These are phyloP conservation scores for Sebastes matsubarae DNA, from an alignment of 2,797 vertebrate genomes.

Conservation along the genomic window DNA sequence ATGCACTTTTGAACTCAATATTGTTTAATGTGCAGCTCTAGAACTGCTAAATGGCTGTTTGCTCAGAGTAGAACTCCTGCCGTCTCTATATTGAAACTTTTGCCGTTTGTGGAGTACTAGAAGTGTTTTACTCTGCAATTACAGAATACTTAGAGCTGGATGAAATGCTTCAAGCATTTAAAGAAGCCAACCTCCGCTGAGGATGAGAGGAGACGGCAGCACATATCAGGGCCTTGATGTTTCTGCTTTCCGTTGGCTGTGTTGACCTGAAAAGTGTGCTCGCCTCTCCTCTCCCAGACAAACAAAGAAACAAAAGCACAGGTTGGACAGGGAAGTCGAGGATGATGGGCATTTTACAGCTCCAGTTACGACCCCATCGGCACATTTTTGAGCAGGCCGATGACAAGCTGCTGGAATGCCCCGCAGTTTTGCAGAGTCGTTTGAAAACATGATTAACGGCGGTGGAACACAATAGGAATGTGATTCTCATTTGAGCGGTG, in stretches of 20 bases:
- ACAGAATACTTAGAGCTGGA: neutral
- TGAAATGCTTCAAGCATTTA: constrained; percentile 2
- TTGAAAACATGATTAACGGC: constrained; percentile 81
- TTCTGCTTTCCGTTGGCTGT: constrained; percentile 1
- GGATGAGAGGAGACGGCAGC: neutral
- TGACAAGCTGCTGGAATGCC: constrained; percentile 75
- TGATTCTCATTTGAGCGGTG: constrained; percentile 75
- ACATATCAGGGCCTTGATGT: neutral
- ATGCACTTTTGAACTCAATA: constrained; percentile 1
- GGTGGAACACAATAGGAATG: constrained; percentile 78
- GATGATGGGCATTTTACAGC: constrained; percentile 67
- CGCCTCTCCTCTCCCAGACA: constrained; percentile 29
- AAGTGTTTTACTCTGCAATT: constrained; percentile 1
- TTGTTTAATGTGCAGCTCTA: neutral
- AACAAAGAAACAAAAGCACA: constrained; percentile 28
- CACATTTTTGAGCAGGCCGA: constrained; percentile 69
- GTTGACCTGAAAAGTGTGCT: constrained; percentile 15
- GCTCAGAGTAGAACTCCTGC: neutral
- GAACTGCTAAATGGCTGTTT: neutral
- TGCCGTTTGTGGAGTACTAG: neutral
- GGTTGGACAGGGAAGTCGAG: constrained; percentile 53
- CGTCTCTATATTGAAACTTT: constrained; percentile 2
- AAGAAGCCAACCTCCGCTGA: neutral
- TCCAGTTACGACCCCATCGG: constrained; percentile 73
- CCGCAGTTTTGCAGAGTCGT: constrained; percentile 60